Conservation (phyloP, 2,888 invertebrate species). For the Hemicrepidius hirtus region DNA sequence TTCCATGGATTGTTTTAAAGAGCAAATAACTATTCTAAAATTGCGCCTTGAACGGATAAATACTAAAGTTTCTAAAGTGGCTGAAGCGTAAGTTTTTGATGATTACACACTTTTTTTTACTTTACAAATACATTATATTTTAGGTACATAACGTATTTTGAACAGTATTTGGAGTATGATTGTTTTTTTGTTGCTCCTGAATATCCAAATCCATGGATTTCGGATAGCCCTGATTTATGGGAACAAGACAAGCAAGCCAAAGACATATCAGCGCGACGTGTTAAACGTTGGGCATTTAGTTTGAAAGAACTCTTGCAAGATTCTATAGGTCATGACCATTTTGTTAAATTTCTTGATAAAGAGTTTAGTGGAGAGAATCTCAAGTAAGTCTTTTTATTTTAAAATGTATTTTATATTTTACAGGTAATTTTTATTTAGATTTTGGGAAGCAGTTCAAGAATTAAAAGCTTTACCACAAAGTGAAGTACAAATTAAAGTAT, state of each 20-base stretch:
- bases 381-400: conserved; percentile 83
- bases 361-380: conserved; percentile 99
- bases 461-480: conserved; percentile 91
- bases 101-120: too few species aligned
- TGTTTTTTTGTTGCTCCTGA: conserved; percentile 95
- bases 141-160: conserved; percentile 92
- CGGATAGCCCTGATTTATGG: conserved; percentile 97
- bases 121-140: conserved; percentile 54
- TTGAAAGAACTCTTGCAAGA: conserved; percentile 95
- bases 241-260: conserved; percentile 95
- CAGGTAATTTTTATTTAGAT: conserved; percentile 74
- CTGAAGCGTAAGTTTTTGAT: conserved; percentile 94
- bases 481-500: conserved; percentile 87
- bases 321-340: conserved; percentile 96
- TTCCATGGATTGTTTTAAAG: conserved; percentile 72
- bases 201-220: conserved; percentile 97
- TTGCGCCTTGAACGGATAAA: conserved; percentile 90
- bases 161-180: conserved; percentile 98
- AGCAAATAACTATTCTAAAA: conserved; percentile 84
- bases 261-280: conserved; percentile 93
- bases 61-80: conserved; percentile 94
- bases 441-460: conserved; percentile 96
- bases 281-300: conserved; percentile 98
- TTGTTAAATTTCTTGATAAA: conserved; percentile 95
- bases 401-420: too few species aligned